Evolutionary conservation across 2,113 vertebrate species (phyloP).

Genomic region (Pachypanchax playfairii): DNA sequence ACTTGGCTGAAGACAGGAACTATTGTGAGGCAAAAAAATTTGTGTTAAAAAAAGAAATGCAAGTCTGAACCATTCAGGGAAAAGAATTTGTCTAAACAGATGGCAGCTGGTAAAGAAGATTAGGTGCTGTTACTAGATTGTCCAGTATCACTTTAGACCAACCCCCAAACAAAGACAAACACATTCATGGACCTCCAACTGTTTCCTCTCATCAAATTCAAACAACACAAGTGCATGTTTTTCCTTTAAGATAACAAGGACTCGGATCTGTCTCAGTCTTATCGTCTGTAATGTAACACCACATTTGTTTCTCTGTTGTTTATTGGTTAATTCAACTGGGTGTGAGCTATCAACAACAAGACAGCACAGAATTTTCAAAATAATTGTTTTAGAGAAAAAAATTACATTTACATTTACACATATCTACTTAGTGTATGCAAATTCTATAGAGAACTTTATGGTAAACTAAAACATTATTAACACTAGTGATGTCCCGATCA

Average conservation of each 20-base stretch:
- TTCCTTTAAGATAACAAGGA: conserved; percentile 10
- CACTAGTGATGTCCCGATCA: too few species aligned
- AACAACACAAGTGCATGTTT: conserved; percentile 9
- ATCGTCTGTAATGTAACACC: too few species aligned
- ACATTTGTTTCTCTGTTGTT: too few species aligned
- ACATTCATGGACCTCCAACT: conserved; percentile 30
- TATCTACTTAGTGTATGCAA: too few species aligned
- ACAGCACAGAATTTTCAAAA: too few species aligned
- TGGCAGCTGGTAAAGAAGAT: conserved; percentile 76
- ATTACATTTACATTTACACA: too few species aligned
- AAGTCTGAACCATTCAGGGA: conserved; percentile 6
- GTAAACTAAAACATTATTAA: too few species aligned
- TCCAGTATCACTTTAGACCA: conserved; percentile 55
- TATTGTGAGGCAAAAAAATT: conserved; percentile 14
- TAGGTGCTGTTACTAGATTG: conserved; percentile 55
- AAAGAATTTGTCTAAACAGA: conserved; percentile 63
- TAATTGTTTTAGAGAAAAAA: too few species aligned
- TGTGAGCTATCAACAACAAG: too few species aligned
- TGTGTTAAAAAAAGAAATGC: conserved; percentile 2
- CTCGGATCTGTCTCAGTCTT: not conserved
- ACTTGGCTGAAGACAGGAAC: conserved; percentile 15
- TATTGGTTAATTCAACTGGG: too few species aligned
- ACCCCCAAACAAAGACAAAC: conserved; percentile 21
- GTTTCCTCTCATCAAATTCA: conserved; percentile 28
- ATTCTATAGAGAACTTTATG: too few species aligned